A percentile compares a stretch with the other conserved stretches of the same genome.
Conservation (phyloP, 1,140 invertebrate genomes). For the Drosophila ohnishii region DNA sequence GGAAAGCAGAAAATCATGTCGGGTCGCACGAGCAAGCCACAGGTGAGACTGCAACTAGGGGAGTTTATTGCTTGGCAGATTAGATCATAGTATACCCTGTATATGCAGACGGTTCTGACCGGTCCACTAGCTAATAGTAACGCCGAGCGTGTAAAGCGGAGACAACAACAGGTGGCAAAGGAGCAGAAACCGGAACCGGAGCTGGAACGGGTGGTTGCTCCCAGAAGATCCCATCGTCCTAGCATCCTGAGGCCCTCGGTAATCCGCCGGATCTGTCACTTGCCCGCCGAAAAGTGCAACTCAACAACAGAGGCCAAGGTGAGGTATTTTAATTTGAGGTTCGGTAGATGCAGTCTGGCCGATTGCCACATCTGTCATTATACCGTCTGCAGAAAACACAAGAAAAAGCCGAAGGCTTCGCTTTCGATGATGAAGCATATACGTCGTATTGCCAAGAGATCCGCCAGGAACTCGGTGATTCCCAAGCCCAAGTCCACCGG, state of each 20-base stretch:
- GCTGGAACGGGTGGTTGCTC: too few species aligned
- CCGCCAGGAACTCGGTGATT: background rate
- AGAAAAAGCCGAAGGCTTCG: background rate
- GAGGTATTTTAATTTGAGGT: constrained; percentile 28
- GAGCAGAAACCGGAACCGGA: background rate
- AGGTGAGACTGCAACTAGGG: background rate
- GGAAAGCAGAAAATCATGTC: background rate
- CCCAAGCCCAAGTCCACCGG: background rate
- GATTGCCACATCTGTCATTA: background rate
- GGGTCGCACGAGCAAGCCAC: too few species aligned
- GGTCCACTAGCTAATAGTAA: background rate
- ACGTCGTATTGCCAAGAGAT: background rate
- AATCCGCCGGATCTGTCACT: constrained; percentile 23
- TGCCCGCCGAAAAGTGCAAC: background rate
- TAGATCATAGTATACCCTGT: background rate
- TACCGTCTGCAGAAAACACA: background rate
- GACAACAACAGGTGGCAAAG: background rate
- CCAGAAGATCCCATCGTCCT: background rate
- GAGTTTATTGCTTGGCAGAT: background rate
- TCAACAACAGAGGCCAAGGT: constrained; percentile 1
- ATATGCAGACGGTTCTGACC: background rate
- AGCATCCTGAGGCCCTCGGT: background rate
- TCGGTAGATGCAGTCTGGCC: background rate
- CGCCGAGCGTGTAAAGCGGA: too few species aligned
- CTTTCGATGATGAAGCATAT: background rate